Base-by-base conservation (phyloP, 2,888 invertebrate genomes). In the Hecatera dysodea region DNA sequence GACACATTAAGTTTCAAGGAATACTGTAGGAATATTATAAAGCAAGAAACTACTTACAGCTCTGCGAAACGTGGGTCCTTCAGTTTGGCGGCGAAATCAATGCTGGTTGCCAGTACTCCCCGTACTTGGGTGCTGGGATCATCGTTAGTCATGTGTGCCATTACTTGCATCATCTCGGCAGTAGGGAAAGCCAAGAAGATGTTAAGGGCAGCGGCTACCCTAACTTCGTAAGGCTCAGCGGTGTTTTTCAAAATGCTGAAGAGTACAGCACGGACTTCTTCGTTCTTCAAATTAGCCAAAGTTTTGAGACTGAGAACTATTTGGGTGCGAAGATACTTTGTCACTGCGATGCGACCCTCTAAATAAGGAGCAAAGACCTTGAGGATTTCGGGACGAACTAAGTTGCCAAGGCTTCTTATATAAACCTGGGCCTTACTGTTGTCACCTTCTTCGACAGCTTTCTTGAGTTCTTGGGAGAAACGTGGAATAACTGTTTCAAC, bases 231-330 rank as follows among this genome's bases (percentile, higher is more conserved):
- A 27, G 93, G 89, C 85, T 98, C 98, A 68, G 96, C 97, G 5
- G 95, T 93, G 88, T 98, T 98, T 85, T 96, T 96, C 86, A 97
- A 97, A 61, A 98, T 96, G 86, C 96, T 97, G 93, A 95, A 97
- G 0, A 97, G 91, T 5, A 97, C 96, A 42, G 96, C 92, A 46
- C 96, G 96, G 0, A 94, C 96, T 27, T 96, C 83, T 76, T 92
- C 92, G 27, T 97, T 97, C 65, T 94, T 89, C 55, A 93, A 88
- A 29, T 90, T 82, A 42, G 96, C 94, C 27, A 98, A 88, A 70
- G 95, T 93, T 72, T 95, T 91, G 67, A 98, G 88, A 69, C 96
- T 95, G 19, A 94, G 85, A 17, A 98, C 96, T 93, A 98, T 97
- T 81, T 96, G 90, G 0, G 96, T 92, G 66, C 98, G 96, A 82